phyloP scores from a whole-genome alignment of 2,888 invertebrate species.

The Tetragonisca angustula region DNA sequence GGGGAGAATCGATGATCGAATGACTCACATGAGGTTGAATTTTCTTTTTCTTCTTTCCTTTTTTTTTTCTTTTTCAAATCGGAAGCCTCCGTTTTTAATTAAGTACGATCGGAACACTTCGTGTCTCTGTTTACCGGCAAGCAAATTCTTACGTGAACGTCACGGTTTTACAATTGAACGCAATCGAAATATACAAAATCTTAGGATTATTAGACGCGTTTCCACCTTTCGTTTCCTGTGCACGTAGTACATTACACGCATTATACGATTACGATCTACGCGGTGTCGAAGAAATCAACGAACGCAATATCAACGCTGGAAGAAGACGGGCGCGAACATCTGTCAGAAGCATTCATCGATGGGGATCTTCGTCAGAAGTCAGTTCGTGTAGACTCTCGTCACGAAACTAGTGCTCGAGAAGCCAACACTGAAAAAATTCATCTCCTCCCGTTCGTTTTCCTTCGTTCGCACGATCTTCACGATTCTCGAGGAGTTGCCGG shows the following conservation, averaged over 20 bases:
- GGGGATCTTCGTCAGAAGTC: background rate
- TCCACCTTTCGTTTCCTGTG: background rate
- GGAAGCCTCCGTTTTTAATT: background rate
- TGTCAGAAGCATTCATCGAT: slow-evolving; percentile 8
- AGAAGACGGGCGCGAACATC: slow-evolving; percentile 10
- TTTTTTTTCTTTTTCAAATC: background rate
- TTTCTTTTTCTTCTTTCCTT: too few species aligned
- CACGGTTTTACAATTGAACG: slow-evolving; percentile 2
- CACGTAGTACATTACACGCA: slow-evolving; percentile 3
- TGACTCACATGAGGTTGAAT: slow-evolving; percentile 19
- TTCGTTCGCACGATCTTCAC: slow-evolving; percentile 8
- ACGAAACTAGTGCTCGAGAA: background rate
- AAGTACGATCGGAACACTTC: background rate
- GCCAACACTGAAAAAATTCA: background rate
- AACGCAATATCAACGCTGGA: slow-evolving; percentile 27
- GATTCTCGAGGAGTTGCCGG: background rate
- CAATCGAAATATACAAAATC: slow-evolving; percentile 24
- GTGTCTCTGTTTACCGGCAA: background rate
- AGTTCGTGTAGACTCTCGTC: slow-evolving; percentile 5
- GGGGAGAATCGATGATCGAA: background rate
- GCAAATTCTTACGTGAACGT: background rate
- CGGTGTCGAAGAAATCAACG: slow-evolving; percentile 13
- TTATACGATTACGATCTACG: background rate
- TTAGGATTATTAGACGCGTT: background rate
- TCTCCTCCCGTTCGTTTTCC: background rate